Evolutionary conservation across 2,797 vertebrate genomes (phyloP), one percentile per base, ranked within the genome.

Genomic region (Eulemur mongoz): DNA sequence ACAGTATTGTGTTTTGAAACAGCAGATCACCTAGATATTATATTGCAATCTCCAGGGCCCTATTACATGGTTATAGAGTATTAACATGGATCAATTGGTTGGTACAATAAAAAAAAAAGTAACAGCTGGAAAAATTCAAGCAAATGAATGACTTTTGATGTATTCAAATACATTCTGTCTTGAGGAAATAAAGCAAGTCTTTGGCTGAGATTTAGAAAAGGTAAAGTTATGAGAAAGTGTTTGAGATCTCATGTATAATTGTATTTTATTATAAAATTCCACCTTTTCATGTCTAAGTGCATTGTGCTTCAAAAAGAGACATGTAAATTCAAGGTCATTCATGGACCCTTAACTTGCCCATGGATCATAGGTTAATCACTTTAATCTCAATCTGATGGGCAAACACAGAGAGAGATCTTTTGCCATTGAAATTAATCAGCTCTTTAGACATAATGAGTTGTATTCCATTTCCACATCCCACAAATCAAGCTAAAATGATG

Each of bases 401-500:
- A 92, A 52, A 54, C 17, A 57, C 63, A 81, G 50, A 79, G 20
- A 75, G 57, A 79, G 27, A 75, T 79, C 2, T 95, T 79, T 96
- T n/a, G 70, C 32, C 14, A 35, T 25, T 67, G 40, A 17, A 88
- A 89, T 93, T 61, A 83, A 91, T 83, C 50, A 80, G 3, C 4
- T 69, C 38, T 92, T 83, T n/a, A 63, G 30, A 89, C 8, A 43
- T 65, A 92, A 73, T 82, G 59, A 95, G 6, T 69, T 88, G 1
- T 43, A 76, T 72, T 96, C 20, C 27, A 81, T 94, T 93, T 78
- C 30, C 20, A 32, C 8, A 82, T 81, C n/a, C 4, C 40, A 78
- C 75, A 95, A 89, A 78, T 94, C 40, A 96, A 96, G 92, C 91
- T 80, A 25, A 90, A 94, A 83, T 23, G 59, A 25, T 9, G 57